Conservation (phyloP, 2,113 vertebrate genomes). For the Ciconia maguari region DNA sequence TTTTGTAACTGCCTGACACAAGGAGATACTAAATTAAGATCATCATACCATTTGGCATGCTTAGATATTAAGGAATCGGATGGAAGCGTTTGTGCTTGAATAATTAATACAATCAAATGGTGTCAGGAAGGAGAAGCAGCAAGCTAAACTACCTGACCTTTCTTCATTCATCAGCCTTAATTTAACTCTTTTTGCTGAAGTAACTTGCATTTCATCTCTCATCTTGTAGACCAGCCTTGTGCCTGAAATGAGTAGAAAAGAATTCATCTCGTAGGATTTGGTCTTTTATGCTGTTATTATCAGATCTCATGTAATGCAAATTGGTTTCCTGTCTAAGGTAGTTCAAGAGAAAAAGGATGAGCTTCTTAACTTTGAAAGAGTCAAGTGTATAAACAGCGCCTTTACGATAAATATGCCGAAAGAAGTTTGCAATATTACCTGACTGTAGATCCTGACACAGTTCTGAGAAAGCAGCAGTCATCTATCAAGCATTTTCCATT, state of each 20-base stretch:
- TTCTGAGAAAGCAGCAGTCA: background rate
- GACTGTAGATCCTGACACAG: background rate
- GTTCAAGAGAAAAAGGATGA: background rate
- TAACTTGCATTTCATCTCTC: background rate
- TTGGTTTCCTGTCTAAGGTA: background rate
- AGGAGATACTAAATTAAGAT: background rate
- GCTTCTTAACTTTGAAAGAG: background rate
- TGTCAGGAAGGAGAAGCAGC: background rate
- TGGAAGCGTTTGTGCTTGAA: conserved; percentile 10
- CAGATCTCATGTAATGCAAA: background rate
- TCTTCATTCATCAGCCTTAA: background rate
- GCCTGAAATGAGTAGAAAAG: background rate
- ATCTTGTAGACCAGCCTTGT: background rate
- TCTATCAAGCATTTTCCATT: background rate
- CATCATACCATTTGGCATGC: background rate
- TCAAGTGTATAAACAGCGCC: background rate
- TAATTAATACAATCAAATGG: conserved; percentile 28
- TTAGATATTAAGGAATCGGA: background rate
- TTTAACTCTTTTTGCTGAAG: background rate
- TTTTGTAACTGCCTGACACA: background rate
- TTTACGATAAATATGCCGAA: background rate
- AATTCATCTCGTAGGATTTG: background rate
- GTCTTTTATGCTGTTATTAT: background rate
- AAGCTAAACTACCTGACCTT: background rate
- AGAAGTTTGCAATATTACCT: background rate